Conservation (phyloP, 2,113 vertebrate genomes). For the Amazona vittata region DNA sequence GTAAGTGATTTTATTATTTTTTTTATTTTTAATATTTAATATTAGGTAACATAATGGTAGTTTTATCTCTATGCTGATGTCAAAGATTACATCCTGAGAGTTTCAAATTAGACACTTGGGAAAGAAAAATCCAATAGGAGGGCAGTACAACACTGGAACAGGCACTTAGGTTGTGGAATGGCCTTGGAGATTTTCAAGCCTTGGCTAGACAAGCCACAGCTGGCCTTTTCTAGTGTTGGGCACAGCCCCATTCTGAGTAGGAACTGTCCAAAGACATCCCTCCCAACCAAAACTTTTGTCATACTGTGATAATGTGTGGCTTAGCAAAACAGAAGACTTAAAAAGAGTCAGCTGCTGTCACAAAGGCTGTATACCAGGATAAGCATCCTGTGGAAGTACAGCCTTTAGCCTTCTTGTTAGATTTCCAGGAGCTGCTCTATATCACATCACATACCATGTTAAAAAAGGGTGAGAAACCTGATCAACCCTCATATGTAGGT, state of each 20-base stretch:
- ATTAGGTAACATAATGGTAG: neutral
- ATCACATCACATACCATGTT: neutral
- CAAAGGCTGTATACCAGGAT: neutral
- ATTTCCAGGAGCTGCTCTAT: neutral
- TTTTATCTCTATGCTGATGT: neutral
- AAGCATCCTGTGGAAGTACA: neutral
- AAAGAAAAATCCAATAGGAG: neutral
- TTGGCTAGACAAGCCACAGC: neutral
- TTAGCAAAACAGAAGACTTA: neutral
- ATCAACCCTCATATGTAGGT: neutral
- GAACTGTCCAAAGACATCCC: neutral
- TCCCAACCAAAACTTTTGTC: neutral
- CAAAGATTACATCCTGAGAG: neutral
- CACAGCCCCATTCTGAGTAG: neutral
- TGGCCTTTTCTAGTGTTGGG: neutral
- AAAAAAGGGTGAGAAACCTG: neutral
- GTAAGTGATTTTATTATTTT: neutral
- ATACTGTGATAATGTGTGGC: neutral
- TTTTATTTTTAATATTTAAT: neutral
- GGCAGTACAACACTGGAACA: neutral
- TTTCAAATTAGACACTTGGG: neutral
- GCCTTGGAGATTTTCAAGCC: neutral
- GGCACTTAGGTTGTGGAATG: neutral
- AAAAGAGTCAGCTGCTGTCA: neutral
- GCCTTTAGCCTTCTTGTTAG: neutral